These are phyloP conservation scores for Brachystomella parvula DNA, from an alignment of 1,140 invertebrate genomes.

Conservation along the genomic window DNA sequence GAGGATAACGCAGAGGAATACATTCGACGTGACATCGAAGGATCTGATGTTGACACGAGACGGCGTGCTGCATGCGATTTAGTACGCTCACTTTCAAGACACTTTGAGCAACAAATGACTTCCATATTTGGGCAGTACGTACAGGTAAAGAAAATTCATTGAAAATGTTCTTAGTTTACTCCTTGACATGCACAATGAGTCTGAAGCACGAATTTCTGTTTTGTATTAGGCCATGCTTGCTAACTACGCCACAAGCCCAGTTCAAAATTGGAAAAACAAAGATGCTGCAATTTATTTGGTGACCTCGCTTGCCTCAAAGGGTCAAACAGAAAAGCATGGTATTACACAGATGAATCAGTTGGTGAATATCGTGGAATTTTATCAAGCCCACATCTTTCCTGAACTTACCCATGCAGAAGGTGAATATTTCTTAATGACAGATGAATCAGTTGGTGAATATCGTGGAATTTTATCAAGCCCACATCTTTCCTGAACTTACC, in stretches of 20 bases:
- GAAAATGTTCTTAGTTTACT: too few relatives aligned
- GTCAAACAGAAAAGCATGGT: slow-evolving; percentile 81
- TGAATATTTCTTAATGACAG: slow-evolving; percentile 45
- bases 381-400: slow-evolving; percentile 71
- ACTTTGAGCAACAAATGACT: slow-evolving; percentile 88
- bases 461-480: slow-evolving; percentile 48
- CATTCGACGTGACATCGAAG: slow-evolving; percentile 92
- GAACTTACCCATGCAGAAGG: slow-evolving; percentile 70
- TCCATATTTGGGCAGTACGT: slow-evolving; percentile 86
- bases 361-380: slow-evolving; percentile 83
- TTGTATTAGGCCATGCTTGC: slow-evolving; percentile 61
- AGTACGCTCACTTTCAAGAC: slow-evolving; percentile 75
- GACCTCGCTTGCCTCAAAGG: slow-evolving; percentile 83
- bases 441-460: slow-evolving; percentile 82
- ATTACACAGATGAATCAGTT: slow-evolving; percentile 82
- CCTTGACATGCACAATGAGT: too few relatives aligned
- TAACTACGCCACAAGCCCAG: slow-evolving; percentile 67
- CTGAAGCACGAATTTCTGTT: too few relatives aligned
- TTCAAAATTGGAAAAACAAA: slow-evolving; percentile 80
- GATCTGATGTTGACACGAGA: slow-evolving; percentile 94
- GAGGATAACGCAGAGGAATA: slow-evolving; percentile 98
- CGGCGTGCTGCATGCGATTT: slow-evolving; percentile 91
- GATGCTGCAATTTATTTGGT: slow-evolving; percentile 94
- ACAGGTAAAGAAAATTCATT: slow-evolving; percentile 46
- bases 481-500: not conserved